Evolutionary conservation across 2,113 vertebrate genomes (phyloP).

Genomic region (Perca flavescens): DNA sequence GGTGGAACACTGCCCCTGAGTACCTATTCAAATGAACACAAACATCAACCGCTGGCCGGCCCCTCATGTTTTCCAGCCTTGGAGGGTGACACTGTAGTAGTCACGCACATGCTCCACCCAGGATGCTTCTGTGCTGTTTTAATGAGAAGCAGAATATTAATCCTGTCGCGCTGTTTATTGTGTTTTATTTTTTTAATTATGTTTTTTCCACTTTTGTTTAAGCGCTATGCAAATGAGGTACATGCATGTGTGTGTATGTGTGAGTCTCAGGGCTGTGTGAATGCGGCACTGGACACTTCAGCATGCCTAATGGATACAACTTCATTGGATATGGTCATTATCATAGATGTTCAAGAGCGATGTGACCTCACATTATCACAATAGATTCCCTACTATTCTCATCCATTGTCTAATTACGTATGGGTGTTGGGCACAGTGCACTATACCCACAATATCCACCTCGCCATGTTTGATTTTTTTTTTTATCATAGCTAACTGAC

Average conservation of each 20-base stretch:
- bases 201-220: slow-evolving; percentile 67
- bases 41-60: slow-evolving; percentile 72
- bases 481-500: slow-evolving; percentile 46
- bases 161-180: slow-evolving; percentile 60
- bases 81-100: slow-evolving; percentile 69
- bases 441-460: slow-evolving; percentile 47
- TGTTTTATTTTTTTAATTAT: slow-evolving; percentile 70
- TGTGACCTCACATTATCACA: slow-evolving; percentile 82
- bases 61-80: slow-evolving; percentile 69
- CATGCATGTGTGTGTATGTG: slow-evolving; percentile 55
- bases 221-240: slow-evolving; percentile 73
- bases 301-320: slow-evolving; percentile 80
- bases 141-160: slow-evolving; percentile 78
- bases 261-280: slow-evolving; percentile 71
- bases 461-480: slow-evolving; percentile 61
- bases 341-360: slow-evolving; percentile 76
- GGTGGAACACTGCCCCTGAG: slow-evolving; percentile 71
- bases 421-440: slow-evolving; percentile 55
- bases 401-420: slow-evolving; percentile 73
- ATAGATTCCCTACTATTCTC: slow-evolving; percentile 74
- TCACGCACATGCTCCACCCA: slow-evolving; percentile 70
- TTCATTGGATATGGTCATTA: slow-evolving; percentile 81
- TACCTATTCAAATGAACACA: slow-evolving; percentile 80
- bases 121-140: slow-evolving; percentile 66
- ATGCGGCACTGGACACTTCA: slow-evolving; percentile 78